These are phyloP conservation scores for Pseudanteris insignis DNA, from an alignment of 2,888 invertebrate genomes.

Conservation along the genomic window DNA sequence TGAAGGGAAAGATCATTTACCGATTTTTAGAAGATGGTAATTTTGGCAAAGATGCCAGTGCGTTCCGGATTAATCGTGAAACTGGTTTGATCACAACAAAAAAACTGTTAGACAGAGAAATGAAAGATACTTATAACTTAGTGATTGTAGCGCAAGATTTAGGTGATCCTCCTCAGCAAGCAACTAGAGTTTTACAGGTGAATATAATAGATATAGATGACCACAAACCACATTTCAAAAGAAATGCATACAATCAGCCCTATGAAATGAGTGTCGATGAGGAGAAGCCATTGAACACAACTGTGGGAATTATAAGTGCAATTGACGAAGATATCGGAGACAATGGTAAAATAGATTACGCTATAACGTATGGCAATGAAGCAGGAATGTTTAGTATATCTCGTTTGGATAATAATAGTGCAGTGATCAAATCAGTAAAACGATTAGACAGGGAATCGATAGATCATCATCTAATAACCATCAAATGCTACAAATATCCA, in stretches of 20 bases:
- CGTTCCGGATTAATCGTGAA: constrained; percentile 63
- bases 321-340: constrained; percentile 79
- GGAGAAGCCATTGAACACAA: constrained; percentile 74
- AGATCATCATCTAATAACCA: constrained; percentile 71
- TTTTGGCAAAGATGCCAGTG: constrained; percentile 61
- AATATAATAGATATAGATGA: constrained; percentile 80
- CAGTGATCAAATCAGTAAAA: constrained; percentile 71
- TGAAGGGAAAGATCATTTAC: constrained; percentile 78
- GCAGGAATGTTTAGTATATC: constrained; percentile 73
- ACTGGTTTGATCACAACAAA: constrained; percentile 79
- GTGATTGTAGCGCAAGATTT: constrained; percentile 81
- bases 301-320: constrained; percentile 76
- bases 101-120: constrained; percentile 78
- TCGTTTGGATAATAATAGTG: constrained; percentile 74
- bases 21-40: constrained; percentile 76
- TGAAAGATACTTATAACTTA: constrained; percentile 77
- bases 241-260: constrained; percentile 74
- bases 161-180: constrained; percentile 80
- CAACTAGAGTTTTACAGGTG: constrained; percentile 76
- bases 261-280: constrained; percentile 73
- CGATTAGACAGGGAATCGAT: constrained; percentile 75
- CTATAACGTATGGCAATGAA: constrained; percentile 79
- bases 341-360: constrained; percentile 80
- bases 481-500: constrained; percentile 75
- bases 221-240: constrained; percentile 77